Evolutionary conservation across 2,888 invertebrate species (phyloP).

Genomic region (Conchocele bisecta): DNA sequence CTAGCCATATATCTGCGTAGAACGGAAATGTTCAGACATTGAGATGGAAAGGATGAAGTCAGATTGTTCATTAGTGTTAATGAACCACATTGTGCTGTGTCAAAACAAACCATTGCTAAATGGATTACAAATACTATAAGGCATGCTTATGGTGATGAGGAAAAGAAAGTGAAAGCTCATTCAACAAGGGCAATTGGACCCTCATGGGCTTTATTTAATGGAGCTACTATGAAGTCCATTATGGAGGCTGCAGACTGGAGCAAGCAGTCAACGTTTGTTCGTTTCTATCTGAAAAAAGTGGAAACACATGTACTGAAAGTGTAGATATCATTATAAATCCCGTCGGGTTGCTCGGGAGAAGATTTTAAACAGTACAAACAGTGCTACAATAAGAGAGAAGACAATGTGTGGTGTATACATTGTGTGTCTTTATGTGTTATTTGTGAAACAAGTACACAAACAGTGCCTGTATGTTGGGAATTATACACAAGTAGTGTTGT

Average conservation of each 20-base stretch:
- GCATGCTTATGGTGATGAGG: constrained; percentile 13
- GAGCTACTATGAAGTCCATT: constrained; percentile 10
- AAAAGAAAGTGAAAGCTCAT: not conserved
- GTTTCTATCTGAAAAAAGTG: too few species aligned
- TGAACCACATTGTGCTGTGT: constrained; percentile 11
- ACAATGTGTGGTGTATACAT: too few species aligned
- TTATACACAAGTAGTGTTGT: too few species aligned
- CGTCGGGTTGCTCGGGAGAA: too few species aligned
- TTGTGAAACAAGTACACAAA: too few species aligned
- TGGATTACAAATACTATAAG: constrained; percentile 21
- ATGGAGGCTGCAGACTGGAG: constrained; percentile 18
- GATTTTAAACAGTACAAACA: too few species aligned
- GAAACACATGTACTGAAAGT: too few species aligned
- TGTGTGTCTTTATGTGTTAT: too few species aligned
- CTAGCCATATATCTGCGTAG: not conserved
- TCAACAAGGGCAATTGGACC: constrained; percentile 6
- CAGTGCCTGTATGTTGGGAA: too few species aligned
- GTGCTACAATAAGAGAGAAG: too few species aligned
- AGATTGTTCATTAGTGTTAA: constrained; percentile 16
- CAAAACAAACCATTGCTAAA: constrained; percentile 15
- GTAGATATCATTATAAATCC: too few species aligned
- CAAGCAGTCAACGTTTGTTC: constrained; percentile 8
- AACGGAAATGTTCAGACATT: not conserved
- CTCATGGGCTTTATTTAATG: constrained; percentile 23
- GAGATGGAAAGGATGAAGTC: not conserved